Conservation (phyloP, 92 coral and sea anemone species). For the Zoanthus sansibaricus region DNA sequence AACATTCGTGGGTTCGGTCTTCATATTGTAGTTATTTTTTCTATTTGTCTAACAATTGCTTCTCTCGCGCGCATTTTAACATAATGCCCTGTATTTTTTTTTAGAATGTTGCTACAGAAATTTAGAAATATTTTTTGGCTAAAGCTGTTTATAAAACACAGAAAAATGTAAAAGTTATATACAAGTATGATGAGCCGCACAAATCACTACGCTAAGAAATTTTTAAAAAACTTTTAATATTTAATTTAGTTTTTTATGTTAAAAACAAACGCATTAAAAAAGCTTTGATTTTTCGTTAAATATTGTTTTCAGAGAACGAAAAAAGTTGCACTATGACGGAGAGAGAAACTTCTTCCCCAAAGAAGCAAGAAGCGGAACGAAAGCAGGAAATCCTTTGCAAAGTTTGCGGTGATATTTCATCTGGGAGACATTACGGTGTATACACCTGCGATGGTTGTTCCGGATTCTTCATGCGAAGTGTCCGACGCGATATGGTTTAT, state of each 20-base stretch:
- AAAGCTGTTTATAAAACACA: neutral
- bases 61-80: neutral
- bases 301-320: constrained; percentile 45
- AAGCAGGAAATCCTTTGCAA: constrained; percentile 94
- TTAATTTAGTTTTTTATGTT: constrained; percentile 28
- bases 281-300: constrained; percentile 52
- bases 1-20: constrained; percentile 60
- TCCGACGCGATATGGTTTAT: constrained; percentile 95
- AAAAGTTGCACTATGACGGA: constrained; percentile 66
- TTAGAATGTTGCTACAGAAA: neutral
- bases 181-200: constrained; percentile 3
- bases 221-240: constrained; percentile 18
- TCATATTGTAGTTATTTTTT: constrained; percentile 57
- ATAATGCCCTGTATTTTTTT: neutral
- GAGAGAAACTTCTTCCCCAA: constrained; percentile 81
- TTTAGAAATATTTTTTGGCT: neutral
- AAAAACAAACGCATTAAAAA: neutral
- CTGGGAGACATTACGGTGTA: constrained; percentile 96
- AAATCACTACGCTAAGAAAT: constrained; percentile 5
- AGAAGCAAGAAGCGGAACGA: constrained; percentile 72
- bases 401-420: constrained; percentile 98
- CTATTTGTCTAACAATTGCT: constrained; percentile 24
- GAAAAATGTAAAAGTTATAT: constrained; percentile 44
- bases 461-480: constrained; percentile 98
- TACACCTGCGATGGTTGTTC: constrained; percentile 98